Percentiles rank a stretch among this genome's conserved stretches.
Evolutionary conservation across 1,140 invertebrate genomes (phyloP).

Genomic region (Venturia canescens): DNA sequence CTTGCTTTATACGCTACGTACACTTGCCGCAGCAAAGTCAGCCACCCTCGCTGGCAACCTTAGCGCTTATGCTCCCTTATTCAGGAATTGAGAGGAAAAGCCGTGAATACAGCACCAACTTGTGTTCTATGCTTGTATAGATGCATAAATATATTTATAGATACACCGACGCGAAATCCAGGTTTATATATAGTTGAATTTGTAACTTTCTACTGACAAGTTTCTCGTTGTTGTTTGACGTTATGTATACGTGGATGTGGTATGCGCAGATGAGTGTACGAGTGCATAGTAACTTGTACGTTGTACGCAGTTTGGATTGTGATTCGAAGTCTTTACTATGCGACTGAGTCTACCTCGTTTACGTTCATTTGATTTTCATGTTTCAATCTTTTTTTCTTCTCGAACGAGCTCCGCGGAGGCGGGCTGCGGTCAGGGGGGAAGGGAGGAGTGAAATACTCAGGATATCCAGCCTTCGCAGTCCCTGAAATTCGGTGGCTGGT

Average conservation of each 20-base stretch:
- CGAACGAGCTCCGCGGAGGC: too few relatives aligned
- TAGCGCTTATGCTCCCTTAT: not conserved
- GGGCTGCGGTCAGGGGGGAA: not conserved
- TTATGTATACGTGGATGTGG: not conserved
- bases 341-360: not conserved
- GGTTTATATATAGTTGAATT: not conserved
- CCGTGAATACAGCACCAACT: constrained; percentile 4
- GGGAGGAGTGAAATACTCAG: not conserved
- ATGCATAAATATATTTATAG: not conserved
- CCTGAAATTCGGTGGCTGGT: not conserved
- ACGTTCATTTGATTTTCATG: not conserved
- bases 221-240: constrained; percentile 26
- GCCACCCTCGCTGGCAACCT: not conserved
- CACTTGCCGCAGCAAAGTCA: constrained; percentile 19
- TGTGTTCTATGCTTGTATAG: not conserved
- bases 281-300: not conserved
- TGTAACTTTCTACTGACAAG: constrained; percentile 32
- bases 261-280: not conserved
- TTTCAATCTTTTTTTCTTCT: too few relatives aligned
- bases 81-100: not conserved
- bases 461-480: not conserved
- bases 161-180: not conserved
- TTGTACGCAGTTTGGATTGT: constrained; percentile 13
- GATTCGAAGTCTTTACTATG: constrained; percentile 1
- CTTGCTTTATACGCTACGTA: constrained; percentile 4